These are phyloP conservation scores for Chironomus tepperi DNA, from an alignment of 1,140 invertebrate genomes.

Conservation along the genomic window DNA sequence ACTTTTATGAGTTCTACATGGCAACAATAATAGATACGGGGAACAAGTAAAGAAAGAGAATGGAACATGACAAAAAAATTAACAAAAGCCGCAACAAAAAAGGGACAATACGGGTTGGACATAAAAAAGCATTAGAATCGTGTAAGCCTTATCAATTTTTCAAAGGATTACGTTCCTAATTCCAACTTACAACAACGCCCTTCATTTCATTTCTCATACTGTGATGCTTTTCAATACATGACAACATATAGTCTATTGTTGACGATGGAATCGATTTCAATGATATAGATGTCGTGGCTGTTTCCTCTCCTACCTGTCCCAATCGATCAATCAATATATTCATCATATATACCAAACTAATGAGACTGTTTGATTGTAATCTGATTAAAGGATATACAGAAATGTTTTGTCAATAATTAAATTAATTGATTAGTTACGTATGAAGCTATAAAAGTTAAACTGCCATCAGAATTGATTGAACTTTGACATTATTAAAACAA, in stretches of 20 bases:
- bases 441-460: no score
- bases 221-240: slow-evolving; percentile 16
- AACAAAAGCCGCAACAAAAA: not conserved
- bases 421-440: not conserved
- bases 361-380: slow-evolving; percentile 37
- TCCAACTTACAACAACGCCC: not conserved
- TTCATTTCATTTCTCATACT: not conserved
- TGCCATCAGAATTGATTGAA: no score
- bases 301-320: not conserved
- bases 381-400: slow-evolving; percentile 27
- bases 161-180: not conserved
- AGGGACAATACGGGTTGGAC: not conserved
- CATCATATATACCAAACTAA: slow-evolving; percentile 34
- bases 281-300: not conserved
- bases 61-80: not conserved
- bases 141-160: slow-evolving; percentile 2
- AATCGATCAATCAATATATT: slow-evolving; percentile 29
- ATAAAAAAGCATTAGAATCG: no score
- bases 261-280: not conserved
- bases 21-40: not conserved
- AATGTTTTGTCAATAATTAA: slow-evolving; percentile 10
- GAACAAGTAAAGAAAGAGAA: not conserved
- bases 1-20: not conserved
- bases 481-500: no score
- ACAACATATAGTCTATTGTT: not conserved